Evolutionary conservation across 2,888 invertebrate species (phyloP).

Genomic region (Callyntrura sp.): DNA sequence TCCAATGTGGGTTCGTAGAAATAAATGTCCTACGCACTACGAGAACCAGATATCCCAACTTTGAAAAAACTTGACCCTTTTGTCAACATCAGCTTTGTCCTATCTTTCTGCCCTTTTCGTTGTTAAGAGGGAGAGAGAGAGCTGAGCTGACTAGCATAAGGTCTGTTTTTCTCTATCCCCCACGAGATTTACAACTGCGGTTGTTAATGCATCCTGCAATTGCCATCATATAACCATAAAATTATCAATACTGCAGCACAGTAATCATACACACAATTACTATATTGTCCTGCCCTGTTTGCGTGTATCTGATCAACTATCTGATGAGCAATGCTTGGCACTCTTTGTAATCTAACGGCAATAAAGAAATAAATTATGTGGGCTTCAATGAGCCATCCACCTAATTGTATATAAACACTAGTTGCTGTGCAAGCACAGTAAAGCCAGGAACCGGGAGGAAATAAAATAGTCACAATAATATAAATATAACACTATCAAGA

Average conservation of each 20-base stretch:
- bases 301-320: too few species aligned
- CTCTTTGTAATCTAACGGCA: not conserved
- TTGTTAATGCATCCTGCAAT: slow-evolving; percentile 32
- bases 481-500: too few species aligned
- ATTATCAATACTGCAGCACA: not conserved
- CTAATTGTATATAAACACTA: not conserved
- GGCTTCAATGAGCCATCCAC: not conserved
- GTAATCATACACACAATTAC: too few species aligned
- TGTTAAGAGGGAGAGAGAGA: not conserved
- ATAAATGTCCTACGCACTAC: too few species aligned
- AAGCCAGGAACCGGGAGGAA: not conserved
- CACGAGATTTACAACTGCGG: slow-evolving; percentile 40
- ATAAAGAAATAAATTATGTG: slow-evolving; percentile 6
- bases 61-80: slow-evolving; percentile 43
- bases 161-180: not conserved
- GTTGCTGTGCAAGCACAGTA: not conserved
- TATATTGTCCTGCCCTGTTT: too few species aligned
- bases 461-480: too few species aligned
- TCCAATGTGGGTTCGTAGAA: too few species aligned
- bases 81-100: not conserved
- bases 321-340: not conserved
- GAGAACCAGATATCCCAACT: too few species aligned
- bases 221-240: not conserved
- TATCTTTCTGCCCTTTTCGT: slow-evolving; percentile 16
- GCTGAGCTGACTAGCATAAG: too few species aligned